Percentiles rank a stretch among this genome's conserved stretches.
These are phyloP conservation scores for Trigoniulus corallinus DNA, from an alignment of 1,140 invertebrate species.

Conservation along the genomic window DNA sequence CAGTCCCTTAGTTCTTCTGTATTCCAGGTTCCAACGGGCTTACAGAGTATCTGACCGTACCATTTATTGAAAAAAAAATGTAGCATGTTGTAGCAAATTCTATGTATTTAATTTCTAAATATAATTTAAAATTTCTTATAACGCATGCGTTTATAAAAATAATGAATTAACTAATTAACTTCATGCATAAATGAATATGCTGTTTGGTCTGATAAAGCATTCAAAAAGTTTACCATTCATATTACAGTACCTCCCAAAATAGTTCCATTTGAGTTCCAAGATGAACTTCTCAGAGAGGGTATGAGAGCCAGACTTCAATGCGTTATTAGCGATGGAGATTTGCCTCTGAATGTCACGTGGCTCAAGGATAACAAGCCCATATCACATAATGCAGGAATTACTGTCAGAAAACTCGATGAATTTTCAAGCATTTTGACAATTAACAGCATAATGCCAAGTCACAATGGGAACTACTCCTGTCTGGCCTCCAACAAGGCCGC, in stretches of 20 bases:
- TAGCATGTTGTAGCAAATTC: too few species aligned
- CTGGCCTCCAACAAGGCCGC: slow-evolving; percentile 10
- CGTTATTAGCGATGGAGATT: slow-evolving; percentile 34
- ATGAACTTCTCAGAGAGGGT: neutral
- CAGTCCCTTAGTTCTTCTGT: too few species aligned
- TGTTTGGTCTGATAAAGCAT: too few species aligned
- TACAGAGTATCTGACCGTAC: too few species aligned
- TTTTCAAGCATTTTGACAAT: slow-evolving; percentile 52
- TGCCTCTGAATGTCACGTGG: slow-evolving; percentile 49
- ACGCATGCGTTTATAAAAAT: slow-evolving; percentile 6
- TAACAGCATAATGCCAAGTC: slow-evolving; percentile 48
- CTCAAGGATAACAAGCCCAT: slow-evolving; percentile 37
- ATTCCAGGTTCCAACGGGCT: too few species aligned
- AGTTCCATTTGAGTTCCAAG: slow-evolving; percentile 26
- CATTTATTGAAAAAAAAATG: too few species aligned
- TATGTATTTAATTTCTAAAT: too few species aligned
- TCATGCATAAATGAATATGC: too few species aligned
- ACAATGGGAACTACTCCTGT: slow-evolving; percentile 65
- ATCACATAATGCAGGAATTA: slow-evolving; percentile 4
- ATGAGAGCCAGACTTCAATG: slow-evolving; percentile 1
- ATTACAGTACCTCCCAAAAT: slow-evolving; percentile 15
- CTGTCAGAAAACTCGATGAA: slow-evolving; percentile 11
- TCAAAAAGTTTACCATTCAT: too few species aligned
- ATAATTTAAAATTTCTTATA: slow-evolving; percentile 9
- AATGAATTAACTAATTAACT: slow-evolving; percentile 3